Conservation (phyloP, 2,888 invertebrate genomes). For the Macroteleia sp. region DNA sequence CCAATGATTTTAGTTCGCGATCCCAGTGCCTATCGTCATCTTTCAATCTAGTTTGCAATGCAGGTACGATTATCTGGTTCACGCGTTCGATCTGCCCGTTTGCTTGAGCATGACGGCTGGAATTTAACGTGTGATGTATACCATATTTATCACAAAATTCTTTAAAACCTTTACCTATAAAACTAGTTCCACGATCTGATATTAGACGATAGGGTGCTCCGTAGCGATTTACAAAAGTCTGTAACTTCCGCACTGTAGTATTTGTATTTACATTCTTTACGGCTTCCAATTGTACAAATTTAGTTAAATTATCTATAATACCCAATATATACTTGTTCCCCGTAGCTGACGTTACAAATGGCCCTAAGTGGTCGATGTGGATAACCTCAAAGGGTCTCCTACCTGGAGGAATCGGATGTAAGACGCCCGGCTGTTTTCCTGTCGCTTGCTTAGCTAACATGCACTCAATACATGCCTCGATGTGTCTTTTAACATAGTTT, state of each 20-base stretch:
- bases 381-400: constrained; percentile 8
- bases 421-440: constrained; percentile 46
- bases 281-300: constrained; percentile 35
- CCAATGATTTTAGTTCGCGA: background rate
- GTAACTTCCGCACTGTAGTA: background rate
- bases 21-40: constrained; percentile 10
- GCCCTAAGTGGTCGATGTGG: constrained; percentile 49
- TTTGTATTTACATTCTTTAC: background rate
- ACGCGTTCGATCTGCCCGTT: constrained; percentile 7
- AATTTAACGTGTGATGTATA: constrained; percentile 1
- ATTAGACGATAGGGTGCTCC: constrained; percentile 3
- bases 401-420: constrained; percentile 58
- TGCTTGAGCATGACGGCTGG: background rate
- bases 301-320: constrained; percentile 22
- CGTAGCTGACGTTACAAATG: constrained; percentile 12
- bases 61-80: background rate
- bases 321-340: constrained; percentile 3
- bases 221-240: constrained; percentile 1
- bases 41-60: background rate
- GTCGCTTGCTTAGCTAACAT: constrained; percentile 15
- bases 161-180: background rate
- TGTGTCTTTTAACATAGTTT: constrained; percentile 57
- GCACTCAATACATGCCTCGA: constrained; percentile 65
- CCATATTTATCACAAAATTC: background rate
- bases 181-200: background rate